Evolutionary conservation across 2,113 vertebrate genomes (phyloP).

Genomic region (Mormyrus iriodes): DNA sequence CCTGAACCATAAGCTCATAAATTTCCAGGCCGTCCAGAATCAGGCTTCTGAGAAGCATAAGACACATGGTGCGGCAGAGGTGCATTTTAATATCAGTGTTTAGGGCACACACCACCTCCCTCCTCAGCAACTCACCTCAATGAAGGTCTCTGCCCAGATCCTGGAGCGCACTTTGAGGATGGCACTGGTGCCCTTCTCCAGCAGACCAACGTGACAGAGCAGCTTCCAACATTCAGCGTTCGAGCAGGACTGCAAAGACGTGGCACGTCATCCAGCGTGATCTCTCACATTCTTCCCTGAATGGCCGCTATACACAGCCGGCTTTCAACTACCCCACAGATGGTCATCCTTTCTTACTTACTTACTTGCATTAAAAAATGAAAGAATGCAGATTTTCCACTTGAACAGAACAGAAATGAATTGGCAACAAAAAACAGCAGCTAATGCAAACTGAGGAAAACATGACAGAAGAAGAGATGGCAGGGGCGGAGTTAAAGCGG

Average conservation of each 20-base stretch:
- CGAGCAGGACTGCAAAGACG: constrained; percentile 64
- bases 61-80: constrained; percentile 28
- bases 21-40: constrained; percentile 47
- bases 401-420: neutral
- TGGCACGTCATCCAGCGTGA: too few species aligned
- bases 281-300: neutral
- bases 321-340: neutral
- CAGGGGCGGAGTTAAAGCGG: neutral
- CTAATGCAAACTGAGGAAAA: too few species aligned
- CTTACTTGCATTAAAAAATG: too few species aligned
- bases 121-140: constrained; percentile 54
- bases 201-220: constrained; percentile 66
- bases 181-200: constrained; percentile 69
- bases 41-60: constrained; percentile 28
- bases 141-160: constrained; percentile 77
- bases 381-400: neutral
- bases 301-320: neutral
- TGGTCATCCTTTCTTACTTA: neutral
- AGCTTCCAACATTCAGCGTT: constrained; percentile 72
- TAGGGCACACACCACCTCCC: neutral
- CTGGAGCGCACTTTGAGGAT: constrained; percentile 75
- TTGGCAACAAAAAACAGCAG: neutral
- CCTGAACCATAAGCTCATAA: constrained; percentile 41
- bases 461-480: neutral
- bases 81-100: neutral